Percentiles rank a stretch among this genome's conserved stretches.
Evolutionary conservation across 2,113 vertebrate genomes (phyloP).

Genomic region (Semicossyphus pulcher): DNA sequence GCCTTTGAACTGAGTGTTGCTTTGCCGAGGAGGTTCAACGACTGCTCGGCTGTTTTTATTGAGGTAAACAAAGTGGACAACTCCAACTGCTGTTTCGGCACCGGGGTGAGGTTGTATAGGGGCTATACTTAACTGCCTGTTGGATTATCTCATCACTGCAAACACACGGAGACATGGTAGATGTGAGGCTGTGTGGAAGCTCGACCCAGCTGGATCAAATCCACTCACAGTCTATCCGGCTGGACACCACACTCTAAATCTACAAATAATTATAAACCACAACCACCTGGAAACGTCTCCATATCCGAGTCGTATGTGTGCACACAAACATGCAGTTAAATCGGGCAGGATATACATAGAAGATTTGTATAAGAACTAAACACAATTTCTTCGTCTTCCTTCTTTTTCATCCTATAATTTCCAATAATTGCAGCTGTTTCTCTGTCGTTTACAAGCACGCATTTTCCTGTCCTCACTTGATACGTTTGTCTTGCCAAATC

Average conservation of each 20-base stretch:
- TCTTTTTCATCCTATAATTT: slow-evolving; percentile 15
- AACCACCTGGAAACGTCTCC: slow-evolving; percentile 37
- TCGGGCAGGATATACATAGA: slow-evolving; percentile 47
- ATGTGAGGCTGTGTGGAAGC: slow-evolving; percentile 5
- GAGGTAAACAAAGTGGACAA: slow-evolving; percentile 59
- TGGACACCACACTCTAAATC: slow-evolving; percentile 29
- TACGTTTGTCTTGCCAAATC: slow-evolving; percentile 32
- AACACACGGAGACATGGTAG: slow-evolving; percentile 29
- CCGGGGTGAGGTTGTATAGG: slow-evolving; percentile 28
- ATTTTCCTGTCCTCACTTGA: slow-evolving; percentile 30
- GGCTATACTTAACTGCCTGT: slow-evolving; percentile 22
- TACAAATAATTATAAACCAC: slow-evolving; percentile 46
- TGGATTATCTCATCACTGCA: slow-evolving; percentile 44
- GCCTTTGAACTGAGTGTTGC: slow-evolving; percentile 49
- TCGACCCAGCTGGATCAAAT: slow-evolving; percentile 46
- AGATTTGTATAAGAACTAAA: not conserved
- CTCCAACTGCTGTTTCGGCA: slow-evolving; percentile 53
- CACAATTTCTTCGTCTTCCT: not conserved
- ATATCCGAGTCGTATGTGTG: not conserved
- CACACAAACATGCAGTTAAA: slow-evolving; percentile 2
- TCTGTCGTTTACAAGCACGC: slow-evolving; percentile 10
- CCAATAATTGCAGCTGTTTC: slow-evolving; percentile 17
- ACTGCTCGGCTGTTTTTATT: slow-evolving; percentile 39
- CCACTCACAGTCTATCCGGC: slow-evolving; percentile 27
- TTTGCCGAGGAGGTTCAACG: slow-evolving; percentile 49